Percentiles rank a stretch among this genome's conserved stretches.
phyloP scores from a whole-genome alignment of 1,140 invertebrate genomes.

The Halyomorpha halys region DNA sequence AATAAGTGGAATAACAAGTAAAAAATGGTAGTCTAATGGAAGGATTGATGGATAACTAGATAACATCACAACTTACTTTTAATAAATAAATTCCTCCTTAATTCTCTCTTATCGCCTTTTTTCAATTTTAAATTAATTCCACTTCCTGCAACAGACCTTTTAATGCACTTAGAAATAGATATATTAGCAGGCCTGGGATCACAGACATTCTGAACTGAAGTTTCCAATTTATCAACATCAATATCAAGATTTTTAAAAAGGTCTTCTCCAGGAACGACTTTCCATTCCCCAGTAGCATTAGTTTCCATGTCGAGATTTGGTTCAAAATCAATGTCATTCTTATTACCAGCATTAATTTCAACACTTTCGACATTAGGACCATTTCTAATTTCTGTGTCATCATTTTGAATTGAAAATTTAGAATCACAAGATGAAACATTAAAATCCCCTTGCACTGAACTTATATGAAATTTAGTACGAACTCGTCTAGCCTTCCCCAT shows the following conservation, averaged over 20 bases:
- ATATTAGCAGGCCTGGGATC: background rate
- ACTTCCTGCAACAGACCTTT: slow-evolving; percentile 7
- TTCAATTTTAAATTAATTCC: background rate
- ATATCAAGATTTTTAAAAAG: slow-evolving; percentile 14
- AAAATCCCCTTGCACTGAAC: background rate
- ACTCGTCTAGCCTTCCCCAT: slow-evolving; percentile 12
- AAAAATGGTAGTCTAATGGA: too few species aligned
- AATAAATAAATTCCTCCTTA: slow-evolving; percentile 10
- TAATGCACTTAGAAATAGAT: slow-evolving; percentile 9
- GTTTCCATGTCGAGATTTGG: too few species aligned
- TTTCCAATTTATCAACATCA: slow-evolving; percentile 3
- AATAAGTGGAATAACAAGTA: too few species aligned
- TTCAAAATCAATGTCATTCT: too few species aligned
- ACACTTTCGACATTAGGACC: background rate
- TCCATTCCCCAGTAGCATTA: background rate
- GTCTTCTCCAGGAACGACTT: background rate
- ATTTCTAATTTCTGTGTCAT: background rate
- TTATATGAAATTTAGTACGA: background rate
- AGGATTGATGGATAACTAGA: too few species aligned
- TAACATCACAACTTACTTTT: slow-evolving; percentile 12
- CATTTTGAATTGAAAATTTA: background rate
- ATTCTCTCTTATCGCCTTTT: slow-evolving; percentile 5
- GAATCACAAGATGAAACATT: background rate
- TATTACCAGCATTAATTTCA: background rate
- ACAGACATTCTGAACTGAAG: too few species aligned